These are phyloP conservation scores for Malurus alboscapulatus DNA, from an alignment of 2,113 vertebrate genomes.

Conservation along the genomic window DNA sequence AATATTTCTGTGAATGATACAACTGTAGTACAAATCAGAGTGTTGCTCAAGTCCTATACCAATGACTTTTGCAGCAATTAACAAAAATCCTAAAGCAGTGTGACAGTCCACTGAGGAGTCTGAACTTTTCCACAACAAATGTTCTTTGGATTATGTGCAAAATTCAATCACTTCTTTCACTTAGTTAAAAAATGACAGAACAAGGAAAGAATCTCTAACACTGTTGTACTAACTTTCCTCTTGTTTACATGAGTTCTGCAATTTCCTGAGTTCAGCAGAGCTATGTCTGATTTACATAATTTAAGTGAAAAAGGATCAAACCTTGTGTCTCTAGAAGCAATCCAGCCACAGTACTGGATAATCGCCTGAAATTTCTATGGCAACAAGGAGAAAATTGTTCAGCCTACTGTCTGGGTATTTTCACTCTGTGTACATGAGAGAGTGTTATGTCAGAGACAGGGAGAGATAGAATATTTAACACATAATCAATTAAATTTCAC, in stretches of 20 bases:
- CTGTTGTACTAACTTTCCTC: background rate
- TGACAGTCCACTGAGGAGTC: background rate
- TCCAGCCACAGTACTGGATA: background rate
- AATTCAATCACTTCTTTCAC: background rate
- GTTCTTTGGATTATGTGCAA: background rate
- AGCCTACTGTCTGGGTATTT: background rate
- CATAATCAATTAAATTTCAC: conserved; percentile 69
- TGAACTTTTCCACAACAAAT: background rate
- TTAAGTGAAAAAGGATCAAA: background rate
- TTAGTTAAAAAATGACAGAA: background rate
- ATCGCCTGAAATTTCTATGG: conserved; percentile 26
- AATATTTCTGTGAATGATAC: background rate
- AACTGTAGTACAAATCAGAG: background rate
- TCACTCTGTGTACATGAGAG: background rate
- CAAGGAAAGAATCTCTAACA: background rate
- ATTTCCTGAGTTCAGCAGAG: background rate
- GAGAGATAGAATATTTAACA: conserved; percentile 50
- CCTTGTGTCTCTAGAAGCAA: background rate
- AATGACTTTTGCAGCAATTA: background rate
- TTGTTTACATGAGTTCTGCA: background rate
- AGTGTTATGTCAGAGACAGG: background rate
- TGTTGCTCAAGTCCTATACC: background rate
- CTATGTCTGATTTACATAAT: background rate
- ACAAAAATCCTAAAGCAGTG: background rate
- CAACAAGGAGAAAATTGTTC: conserved; percentile 21